Conservation (phyloP, 2,113 vertebrate genomes). For the Sorex araneus region DNA sequence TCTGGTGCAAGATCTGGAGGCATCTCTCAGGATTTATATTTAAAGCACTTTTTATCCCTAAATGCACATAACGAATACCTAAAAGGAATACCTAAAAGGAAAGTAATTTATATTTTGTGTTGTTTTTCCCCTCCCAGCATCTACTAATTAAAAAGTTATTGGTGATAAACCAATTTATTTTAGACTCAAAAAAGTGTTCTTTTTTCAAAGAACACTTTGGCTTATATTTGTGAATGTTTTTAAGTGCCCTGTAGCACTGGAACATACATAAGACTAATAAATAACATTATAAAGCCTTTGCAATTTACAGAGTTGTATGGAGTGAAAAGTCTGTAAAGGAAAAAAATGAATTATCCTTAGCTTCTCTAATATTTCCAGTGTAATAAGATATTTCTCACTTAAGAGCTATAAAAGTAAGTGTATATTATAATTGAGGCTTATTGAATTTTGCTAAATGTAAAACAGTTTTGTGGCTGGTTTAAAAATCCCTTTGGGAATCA, state of each 20-base stretch:
- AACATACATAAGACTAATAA: conserved; percentile 71
- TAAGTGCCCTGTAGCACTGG: conserved; percentile 66
- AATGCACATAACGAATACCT: conserved; percentile 32
- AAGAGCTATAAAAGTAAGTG: conserved; percentile 63
- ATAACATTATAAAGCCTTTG: conserved; percentile 72
- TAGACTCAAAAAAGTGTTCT: conserved; percentile 73
- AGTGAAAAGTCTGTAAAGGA: conserved; percentile 48
- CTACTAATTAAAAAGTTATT: conserved; percentile 73
- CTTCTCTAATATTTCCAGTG: conserved; percentile 69
- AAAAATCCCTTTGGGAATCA: conserved; percentile 52
- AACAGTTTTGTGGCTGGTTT: conserved; percentile 47
- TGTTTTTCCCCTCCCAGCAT: accelerated
- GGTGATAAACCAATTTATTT: conserved; percentile 82
- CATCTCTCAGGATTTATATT: not conserved
- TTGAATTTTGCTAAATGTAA: conserved; percentile 59
- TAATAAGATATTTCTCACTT: conserved; percentile 47
- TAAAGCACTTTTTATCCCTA: conserved; percentile 35
- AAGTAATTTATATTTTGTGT: conserved; percentile 55
- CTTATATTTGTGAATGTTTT: conserved; percentile 82
- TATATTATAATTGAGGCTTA: not conserved
- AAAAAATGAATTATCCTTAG: conserved; percentile 14
- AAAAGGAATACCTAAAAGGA: conserved; percentile 39
- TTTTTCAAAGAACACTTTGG: conserved; percentile 61
- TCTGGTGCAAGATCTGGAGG: too few species aligned
- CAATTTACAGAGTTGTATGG: conserved; percentile 57